Evolutionary conservation across 2,113 vertebrate species (phyloP).

Genomic region (Cacatua alba): DNA sequence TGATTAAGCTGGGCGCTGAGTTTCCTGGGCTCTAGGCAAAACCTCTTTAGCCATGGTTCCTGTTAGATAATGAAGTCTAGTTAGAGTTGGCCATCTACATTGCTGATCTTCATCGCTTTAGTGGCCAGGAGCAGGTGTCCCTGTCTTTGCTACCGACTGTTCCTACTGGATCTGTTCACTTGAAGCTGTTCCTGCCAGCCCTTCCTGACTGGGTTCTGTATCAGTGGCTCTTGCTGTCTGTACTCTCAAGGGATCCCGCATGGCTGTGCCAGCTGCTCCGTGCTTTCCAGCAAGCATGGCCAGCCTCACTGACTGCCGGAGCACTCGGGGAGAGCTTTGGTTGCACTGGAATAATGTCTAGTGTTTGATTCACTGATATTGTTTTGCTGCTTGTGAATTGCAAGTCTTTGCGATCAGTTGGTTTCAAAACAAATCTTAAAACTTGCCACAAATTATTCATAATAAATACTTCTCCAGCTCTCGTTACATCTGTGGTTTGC

Average conservation of each 20-base stretch:
- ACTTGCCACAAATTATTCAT: neutral
- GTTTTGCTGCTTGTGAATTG: neutral
- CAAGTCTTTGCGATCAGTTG: neutral
- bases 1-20: neutral
- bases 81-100: neutral
- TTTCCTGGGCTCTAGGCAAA: neutral
- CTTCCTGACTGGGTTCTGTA: neutral
- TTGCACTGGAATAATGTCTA: neutral
- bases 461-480: neutral
- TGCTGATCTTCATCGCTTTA: neutral
- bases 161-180: neutral
- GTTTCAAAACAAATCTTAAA: neutral
- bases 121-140: neutral
- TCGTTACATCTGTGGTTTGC: neutral
- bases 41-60: neutral
- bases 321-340: neutral
- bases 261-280: neutral
- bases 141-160: neutral
- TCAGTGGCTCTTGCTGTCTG: neutral
- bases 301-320: neutral
- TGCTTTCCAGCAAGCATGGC: neutral
- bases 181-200: neutral
- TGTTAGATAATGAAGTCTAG: neutral
- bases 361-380: neutral
- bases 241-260: rapidly evolving